A percentile compares a stretch with the other conserved stretches of the same genome.
Evolutionary conservation across 2,888 invertebrate genomes (phyloP).

Genomic region (Orchestes rusci): DNA sequence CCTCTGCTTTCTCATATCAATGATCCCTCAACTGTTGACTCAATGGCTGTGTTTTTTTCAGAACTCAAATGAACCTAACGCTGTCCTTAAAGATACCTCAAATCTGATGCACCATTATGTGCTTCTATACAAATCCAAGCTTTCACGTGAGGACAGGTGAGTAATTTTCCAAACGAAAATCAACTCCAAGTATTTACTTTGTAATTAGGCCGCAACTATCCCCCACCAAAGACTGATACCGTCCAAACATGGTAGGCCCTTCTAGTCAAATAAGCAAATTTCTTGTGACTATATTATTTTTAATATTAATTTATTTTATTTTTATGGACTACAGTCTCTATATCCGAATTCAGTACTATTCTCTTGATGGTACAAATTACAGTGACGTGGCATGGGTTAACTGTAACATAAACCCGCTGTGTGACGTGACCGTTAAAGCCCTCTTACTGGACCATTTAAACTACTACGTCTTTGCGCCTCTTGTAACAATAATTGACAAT

Average conservation of each 20-base stretch:
- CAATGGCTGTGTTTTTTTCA: too few species aligned
- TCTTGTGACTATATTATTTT: constrained; percentile 51
- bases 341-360: constrained; percentile 62
- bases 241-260: constrained; percentile 64
- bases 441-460: constrained; percentile 77
- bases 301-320: constrained; percentile 56
- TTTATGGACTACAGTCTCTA: constrained; percentile 69
- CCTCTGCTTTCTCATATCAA: too few species aligned
- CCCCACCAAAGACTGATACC: too few species aligned
- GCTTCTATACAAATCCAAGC: too few species aligned
- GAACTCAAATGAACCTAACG: too few species aligned
- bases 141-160: too few species aligned
- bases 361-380: constrained; percentile 50
- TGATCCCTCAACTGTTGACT: too few species aligned
- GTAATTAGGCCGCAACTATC: too few species aligned
- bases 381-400: constrained; percentile 55
- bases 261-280: constrained; percentile 67
- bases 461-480: constrained; percentile 74
- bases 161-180: too few species aligned
- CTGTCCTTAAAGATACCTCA: too few species aligned
- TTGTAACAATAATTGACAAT: constrained; percentile 66
- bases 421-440: constrained; percentile 76
- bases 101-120: too few species aligned
- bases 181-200: too few species aligned
- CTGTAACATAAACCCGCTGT: constrained; percentile 66